Evolutionary conservation across 2,888 invertebrate species (phyloP).

Genomic region (Cordylochernes scorpioides): DNA sequence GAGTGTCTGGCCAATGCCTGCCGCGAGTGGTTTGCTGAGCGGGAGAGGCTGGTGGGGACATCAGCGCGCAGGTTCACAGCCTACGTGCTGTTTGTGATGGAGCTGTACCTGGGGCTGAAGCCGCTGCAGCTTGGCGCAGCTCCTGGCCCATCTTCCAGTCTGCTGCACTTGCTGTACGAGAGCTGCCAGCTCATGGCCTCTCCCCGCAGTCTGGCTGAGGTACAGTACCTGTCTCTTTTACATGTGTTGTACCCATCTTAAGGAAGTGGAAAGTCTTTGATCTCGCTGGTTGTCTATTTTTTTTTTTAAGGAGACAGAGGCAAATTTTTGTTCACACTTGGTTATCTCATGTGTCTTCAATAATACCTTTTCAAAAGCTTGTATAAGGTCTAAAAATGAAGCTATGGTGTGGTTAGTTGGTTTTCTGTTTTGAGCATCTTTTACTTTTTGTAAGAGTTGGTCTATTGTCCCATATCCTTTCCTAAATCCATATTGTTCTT

Average conservation of each 20-base stretch:
- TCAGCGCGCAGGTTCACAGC: conserved; percentile 35
- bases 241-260: neutral
- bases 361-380: too few species aligned
- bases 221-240: conserved; percentile 21
- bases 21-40: conserved; percentile 66
- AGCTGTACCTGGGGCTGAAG: conserved; percentile 52
- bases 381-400: neutral
- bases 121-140: conserved; percentile 6
- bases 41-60: conserved; percentile 32
- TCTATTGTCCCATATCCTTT: too few species aligned
- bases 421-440: too few species aligned
- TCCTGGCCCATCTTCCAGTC: conserved; percentile 5
- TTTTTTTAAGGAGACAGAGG: too few species aligned
- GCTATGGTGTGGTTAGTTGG: too few species aligned
- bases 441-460: too few species aligned
- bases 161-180: conserved; percentile 43
- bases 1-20: conserved; percentile 66
- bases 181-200: conserved; percentile 60
- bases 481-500: too few species aligned
- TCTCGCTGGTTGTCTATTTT: too few species aligned
- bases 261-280: too few species aligned
- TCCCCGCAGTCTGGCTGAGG: conserved; percentile 50
- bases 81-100: conserved; percentile 64
- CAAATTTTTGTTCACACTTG: too few species aligned
- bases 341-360: too few species aligned